Evolutionary conservation across 2,113 vertebrate species (phyloP), one percentile per base, ranked within the genome.

Genomic region (Chiloscyllium plagiosum): DNA sequence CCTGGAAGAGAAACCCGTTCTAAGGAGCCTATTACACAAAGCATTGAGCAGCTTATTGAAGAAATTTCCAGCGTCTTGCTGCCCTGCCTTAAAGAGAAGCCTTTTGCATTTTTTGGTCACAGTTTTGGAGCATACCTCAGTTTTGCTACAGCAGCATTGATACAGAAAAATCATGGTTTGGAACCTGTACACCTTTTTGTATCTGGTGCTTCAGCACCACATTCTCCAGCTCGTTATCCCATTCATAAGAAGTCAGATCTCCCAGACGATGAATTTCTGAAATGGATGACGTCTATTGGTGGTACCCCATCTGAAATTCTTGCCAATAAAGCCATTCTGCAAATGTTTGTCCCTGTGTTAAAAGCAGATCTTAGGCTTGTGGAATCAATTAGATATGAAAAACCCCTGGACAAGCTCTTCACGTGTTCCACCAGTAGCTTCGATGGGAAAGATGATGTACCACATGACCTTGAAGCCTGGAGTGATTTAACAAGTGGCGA

Each of bases 41-140:
- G 97, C 96, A 98, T 99, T 96, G 47, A 97, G 95, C 97, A 98
- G 52, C 0, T 98, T 0, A 97, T 97, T 96, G 97, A 98, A 61
- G 98, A 99, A 96, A 95, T 98, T 10, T 20, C 96, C 0, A 24
- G 19, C 1, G 96, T 85, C 66, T 96, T 99, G 96, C 96, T 99
- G 89, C 97, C 98, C 1, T 1, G 97, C 20, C 96, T 99, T 7
- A 97, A 96, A 96, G 98, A 98, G 96, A 98, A 98, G 95, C 97
- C 97, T 0, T 99, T 99, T 85, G 98, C 98, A n/a, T 97, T 99
- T 95, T 99, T 99, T 97, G 98, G 98, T 72, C 99, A 99, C 97
- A 98, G 98, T 96, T 97, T 99, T 80, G 98, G 98, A 94, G 96
- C 97, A 95, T 97, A 98, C 0, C 1, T 96, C 0, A 97, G 98